phyloP scores from a whole-genome alignment of 1,140 invertebrate species.

The Diploscapter pachys region DNA sequence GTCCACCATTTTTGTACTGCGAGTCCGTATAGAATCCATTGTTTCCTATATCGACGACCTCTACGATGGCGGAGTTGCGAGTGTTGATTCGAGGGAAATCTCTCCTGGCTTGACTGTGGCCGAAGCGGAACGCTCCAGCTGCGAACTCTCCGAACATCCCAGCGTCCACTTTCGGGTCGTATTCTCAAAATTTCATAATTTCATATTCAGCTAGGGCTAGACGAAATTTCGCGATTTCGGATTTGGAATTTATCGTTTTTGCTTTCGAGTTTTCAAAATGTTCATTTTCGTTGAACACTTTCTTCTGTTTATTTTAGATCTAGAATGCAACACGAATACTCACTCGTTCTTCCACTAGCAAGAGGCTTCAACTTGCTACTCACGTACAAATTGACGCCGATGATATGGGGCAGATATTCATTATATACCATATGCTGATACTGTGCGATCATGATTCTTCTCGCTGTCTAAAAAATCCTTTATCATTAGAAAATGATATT shows the following conservation, averaged over 20 bases:
- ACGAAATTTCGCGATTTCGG: no score
- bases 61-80: background rate
- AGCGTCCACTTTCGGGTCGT: constrained; percentile 9
- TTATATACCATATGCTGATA: constrained; percentile 22
- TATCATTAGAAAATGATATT: background rate
- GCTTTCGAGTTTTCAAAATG: background rate
- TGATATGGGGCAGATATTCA: constrained; percentile 19
- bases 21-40: constrained; percentile 18
- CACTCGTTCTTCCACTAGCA: background rate
- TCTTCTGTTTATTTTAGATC: background rate
- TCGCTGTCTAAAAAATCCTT: background rate
- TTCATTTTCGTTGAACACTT: no score
- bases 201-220: no score
- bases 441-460: constrained; percentile 12
- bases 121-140: constrained; percentile 22
- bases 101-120: constrained; percentile 20
- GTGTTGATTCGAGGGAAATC: constrained; percentile 12
- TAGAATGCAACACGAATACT: background rate
- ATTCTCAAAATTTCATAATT: constrained; percentile 15
- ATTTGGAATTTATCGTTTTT: no score
- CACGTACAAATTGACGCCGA: constrained; percentile 5
- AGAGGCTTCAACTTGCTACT: constrained; percentile 13
- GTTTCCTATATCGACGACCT: constrained; percentile 8
- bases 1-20: background rate
- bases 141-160: constrained; percentile 20